These are phyloP conservation scores for Phorcus lineatus DNA, from an alignment of 2,888 invertebrate species.

Conservation along the genomic window DNA sequence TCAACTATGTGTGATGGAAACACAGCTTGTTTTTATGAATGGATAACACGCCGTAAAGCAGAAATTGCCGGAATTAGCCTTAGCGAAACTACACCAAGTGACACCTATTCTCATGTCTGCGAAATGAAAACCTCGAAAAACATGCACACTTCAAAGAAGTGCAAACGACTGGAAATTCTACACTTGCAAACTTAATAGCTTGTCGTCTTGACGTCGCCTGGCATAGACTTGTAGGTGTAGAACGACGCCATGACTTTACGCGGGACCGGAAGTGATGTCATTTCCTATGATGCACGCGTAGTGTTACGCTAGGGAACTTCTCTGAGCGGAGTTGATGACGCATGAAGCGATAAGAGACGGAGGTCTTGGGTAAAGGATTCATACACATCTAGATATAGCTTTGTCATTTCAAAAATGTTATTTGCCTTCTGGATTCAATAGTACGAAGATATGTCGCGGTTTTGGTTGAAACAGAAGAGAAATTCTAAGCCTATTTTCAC, in stretches of 20 bases:
- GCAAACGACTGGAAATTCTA: conserved; percentile 12
- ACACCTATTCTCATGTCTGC: conserved; percentile 18
- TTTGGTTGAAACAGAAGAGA: too few relatives aligned
- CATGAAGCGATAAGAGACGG: background rate
- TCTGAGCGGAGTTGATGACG: background rate
- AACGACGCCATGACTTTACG: background rate
- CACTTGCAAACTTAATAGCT: conserved; percentile 17
- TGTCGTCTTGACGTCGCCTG: conserved; percentile 7
- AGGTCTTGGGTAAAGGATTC: background rate
- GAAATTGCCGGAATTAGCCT: background rate
- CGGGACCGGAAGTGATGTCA: conserved; percentile 19
- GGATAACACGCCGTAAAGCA: background rate
- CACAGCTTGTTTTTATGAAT: conserved; percentile 1
- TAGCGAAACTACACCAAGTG: background rate
- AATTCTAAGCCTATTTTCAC: too few relatives aligned
- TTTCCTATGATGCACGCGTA: conserved; percentile 11
- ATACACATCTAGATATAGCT: background rate
- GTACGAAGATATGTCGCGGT: too few relatives aligned
- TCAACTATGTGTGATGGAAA: too few relatives aligned
- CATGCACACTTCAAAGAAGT: conserved; percentile 2
- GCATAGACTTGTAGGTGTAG: background rate
- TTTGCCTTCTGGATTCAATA: background rate
- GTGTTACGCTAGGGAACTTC: background rate
- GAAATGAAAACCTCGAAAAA: conserved; percentile 1
- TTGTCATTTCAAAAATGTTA: conserved; percentile 2